Conservation (phyloP, 1,140 invertebrate species). For the Latrodectus geometricus region DNA sequence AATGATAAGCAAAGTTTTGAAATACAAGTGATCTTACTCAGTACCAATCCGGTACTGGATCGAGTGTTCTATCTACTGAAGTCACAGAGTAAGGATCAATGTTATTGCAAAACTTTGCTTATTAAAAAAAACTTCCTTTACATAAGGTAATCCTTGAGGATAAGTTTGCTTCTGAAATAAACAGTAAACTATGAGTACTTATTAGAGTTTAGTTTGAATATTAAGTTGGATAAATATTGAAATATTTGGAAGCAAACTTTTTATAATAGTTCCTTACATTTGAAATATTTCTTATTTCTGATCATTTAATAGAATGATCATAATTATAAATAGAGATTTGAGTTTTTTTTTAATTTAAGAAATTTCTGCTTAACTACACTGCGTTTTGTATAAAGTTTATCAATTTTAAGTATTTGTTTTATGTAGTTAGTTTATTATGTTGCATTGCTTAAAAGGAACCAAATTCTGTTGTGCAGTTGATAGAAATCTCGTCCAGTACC, state of each 20-base stretch:
- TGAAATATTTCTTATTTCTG: not conserved
- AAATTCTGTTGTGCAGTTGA: slow-evolving; percentile 14
- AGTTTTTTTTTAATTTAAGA: not conserved
- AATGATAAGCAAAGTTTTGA: slow-evolving; percentile 41
- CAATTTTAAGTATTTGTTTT: too few relatives aligned
- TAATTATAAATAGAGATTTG: not conserved
- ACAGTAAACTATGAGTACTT: slow-evolving; percentile 38
- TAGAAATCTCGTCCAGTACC: slow-evolving; percentile 33
- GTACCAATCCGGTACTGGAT: slow-evolving; percentile 38
- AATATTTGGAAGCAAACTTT: too few relatives aligned
- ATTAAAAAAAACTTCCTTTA: not conserved
- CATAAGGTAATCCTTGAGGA: not conserved
- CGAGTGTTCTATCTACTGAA: slow-evolving; percentile 20
- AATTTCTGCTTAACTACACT: too few relatives aligned
- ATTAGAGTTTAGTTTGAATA: slow-evolving; percentile 35
- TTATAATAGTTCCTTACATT: not conserved
- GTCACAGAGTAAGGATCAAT: not conserved
- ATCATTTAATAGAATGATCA: not conserved
- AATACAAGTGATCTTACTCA: slow-evolving; percentile 16
- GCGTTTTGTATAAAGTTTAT: not conserved
- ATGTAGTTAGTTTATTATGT: too few relatives aligned
- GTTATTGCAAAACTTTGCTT: slow-evolving; percentile 43
- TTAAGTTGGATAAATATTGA: slow-evolving; percentile 15
- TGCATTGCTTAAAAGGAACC: not conserved
- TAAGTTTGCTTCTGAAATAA: slow-evolving; percentile 5